phyloP scores from a whole-genome alignment of 2,888 invertebrate species.

The Salticus scenicus region DNA sequence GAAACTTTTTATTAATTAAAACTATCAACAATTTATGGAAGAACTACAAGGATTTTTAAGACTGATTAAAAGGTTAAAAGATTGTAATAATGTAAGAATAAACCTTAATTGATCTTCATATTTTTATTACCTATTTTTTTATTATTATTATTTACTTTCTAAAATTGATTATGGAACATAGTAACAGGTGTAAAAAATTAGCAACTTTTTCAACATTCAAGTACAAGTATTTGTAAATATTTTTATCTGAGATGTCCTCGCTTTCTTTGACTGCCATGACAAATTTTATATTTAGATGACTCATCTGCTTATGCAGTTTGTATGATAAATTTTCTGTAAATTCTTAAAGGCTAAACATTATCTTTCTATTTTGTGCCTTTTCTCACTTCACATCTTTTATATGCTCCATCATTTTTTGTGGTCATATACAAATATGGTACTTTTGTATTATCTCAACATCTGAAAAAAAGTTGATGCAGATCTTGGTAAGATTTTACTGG shows the following conservation, averaged over 20 bases:
- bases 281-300: background rate
- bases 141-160: background rate
- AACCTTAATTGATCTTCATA: background rate
- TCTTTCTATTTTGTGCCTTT: slow-evolving; percentile 13
- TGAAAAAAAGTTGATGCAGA: too few relatives aligned
- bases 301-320: background rate
- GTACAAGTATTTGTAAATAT: background rate
- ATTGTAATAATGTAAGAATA: too few relatives aligned
- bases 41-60: too few relatives aligned
- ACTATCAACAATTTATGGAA: too few relatives aligned
- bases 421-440: too few relatives aligned
- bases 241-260: background rate
- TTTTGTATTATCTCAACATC: too few relatives aligned
- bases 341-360: background rate
- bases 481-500: too few relatives aligned
- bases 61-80: too few relatives aligned
- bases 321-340: background rate
- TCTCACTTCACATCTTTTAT: background rate
- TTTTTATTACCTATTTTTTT: background rate
- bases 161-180: background rate
- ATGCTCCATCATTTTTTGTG: background rate
- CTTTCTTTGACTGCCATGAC: background rate
- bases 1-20: too few relatives aligned
- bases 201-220: background rate
- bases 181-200: background rate